These are phyloP conservation scores for Sesia apiformis DNA, from an alignment of 2,888 invertebrate species.

Conservation along the genomic window DNA sequence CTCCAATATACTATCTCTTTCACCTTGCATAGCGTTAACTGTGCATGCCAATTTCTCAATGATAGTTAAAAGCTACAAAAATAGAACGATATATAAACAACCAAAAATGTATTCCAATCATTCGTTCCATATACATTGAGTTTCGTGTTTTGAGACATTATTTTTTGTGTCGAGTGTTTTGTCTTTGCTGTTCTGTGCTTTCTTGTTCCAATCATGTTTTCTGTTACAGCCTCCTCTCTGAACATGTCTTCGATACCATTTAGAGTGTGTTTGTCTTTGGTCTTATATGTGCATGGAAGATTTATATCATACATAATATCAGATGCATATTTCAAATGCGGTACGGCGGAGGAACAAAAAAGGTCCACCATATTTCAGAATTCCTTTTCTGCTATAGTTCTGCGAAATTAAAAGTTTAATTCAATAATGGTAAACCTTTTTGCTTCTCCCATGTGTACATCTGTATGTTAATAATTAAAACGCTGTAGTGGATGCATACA, in stretches of 20 bases:
- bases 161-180: slow-evolving; percentile 20
- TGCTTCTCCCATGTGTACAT: slow-evolving; percentile 13
- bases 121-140: slow-evolving; percentile 16
- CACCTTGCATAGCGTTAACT: slow-evolving; percentile 53
- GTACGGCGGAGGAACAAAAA: slow-evolving; percentile 9
- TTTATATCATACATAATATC: slow-evolving; percentile 23
- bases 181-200: slow-evolving; percentile 15
- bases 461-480: slow-evolving; percentile 31
- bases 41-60: slow-evolving; percentile 65
- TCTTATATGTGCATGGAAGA: slow-evolving; percentile 74
- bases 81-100: slow-evolving; percentile 38
- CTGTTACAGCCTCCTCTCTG: slow-evolving; percentile 12
- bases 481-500: slow-evolving; percentile 42
- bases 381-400: not conserved
- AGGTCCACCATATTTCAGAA: slow-evolving; percentile 19
- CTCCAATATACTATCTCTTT: slow-evolving; percentile 29
- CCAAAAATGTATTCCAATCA: slow-evolving; percentile 20
- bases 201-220: slow-evolving; percentile 4
- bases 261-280: slow-evolving; percentile 72
- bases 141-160: slow-evolving; percentile 7
- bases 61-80: slow-evolving; percentile 52
- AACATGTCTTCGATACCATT: slow-evolving; percentile 25
- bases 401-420: not conserved
- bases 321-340: not conserved
- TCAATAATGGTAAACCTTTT: not conserved